Evolutionary conservation across 2,113 vertebrate species (phyloP).

Genomic region (Oreochromis tanganicae): DNA sequence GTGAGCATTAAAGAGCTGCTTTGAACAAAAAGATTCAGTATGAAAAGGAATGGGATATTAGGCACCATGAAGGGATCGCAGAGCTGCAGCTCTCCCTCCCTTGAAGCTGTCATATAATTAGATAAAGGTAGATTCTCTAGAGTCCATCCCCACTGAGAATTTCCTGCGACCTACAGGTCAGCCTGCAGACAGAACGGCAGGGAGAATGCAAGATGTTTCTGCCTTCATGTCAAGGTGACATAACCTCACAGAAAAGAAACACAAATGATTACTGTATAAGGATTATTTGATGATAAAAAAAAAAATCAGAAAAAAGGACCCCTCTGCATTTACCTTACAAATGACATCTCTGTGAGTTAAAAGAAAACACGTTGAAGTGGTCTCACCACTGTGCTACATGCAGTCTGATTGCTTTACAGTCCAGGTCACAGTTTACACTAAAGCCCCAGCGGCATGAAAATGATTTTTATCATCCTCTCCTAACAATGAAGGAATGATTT

Average conservation of each 20-base stretch:
- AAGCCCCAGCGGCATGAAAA: neutral
- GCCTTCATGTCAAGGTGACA: conserved; percentile 58
- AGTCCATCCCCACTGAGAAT: conserved; percentile 42
- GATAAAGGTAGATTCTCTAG: conserved; percentile 49
- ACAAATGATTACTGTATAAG: conserved; percentile 1
- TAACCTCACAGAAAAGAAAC: conserved; percentile 17
- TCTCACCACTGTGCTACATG: neutral
- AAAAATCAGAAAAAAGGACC: neutral
- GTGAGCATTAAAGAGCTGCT: conserved; percentile 56
- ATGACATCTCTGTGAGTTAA: neutral
- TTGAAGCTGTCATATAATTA: conserved; percentile 68
- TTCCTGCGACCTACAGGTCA: conserved; percentile 37
- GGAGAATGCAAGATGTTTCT: conserved; percentile 15
- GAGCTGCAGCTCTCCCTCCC: conserved; percentile 29
- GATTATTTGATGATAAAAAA: conserved; percentile 13
- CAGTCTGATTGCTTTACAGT: neutral
- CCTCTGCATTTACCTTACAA: neutral
- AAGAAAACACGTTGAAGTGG: neutral
- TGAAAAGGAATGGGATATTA: conserved; percentile 72
- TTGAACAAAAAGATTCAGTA: conserved; percentile 67
- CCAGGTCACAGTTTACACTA: neutral
- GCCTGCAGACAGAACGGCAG: conserved; percentile 1
- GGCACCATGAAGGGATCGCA: conserved; percentile 37
- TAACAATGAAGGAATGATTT: neutral
- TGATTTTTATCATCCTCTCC: neutral